phyloP scores from a whole-genome alignment of 2,113 vertebrate species.

The Sapayoa aenigma region DNA sequence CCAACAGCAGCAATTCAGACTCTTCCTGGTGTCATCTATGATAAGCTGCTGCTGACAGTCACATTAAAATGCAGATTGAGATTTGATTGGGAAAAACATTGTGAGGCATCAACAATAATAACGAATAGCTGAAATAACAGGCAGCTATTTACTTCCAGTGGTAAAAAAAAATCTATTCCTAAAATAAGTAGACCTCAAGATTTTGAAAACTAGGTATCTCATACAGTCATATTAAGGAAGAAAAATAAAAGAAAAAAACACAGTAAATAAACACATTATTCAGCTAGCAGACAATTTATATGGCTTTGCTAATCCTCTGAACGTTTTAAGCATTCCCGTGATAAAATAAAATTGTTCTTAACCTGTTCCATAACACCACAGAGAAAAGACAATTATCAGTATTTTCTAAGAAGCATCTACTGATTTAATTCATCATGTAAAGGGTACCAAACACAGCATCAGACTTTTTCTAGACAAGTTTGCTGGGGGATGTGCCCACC shows the following conservation, averaged over 20 bases:
- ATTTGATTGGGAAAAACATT: background rate
- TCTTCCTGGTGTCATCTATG: background rate
- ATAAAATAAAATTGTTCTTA: background rate
- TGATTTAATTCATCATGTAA: background rate
- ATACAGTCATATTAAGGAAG: background rate
- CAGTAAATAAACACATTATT: fast-evolving
- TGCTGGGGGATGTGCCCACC: background rate
- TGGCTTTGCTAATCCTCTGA: background rate
- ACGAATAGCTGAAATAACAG: background rate
- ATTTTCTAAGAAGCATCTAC: background rate
- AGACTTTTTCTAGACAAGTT: background rate
- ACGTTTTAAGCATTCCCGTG: background rate
- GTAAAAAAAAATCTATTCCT: background rate
- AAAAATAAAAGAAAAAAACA: background rate
- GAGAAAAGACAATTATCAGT: background rate
- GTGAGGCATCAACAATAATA: background rate
- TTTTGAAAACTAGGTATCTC: background rate
- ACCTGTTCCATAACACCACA: background rate
- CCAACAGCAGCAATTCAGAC: background rate
- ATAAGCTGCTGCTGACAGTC: background rate
- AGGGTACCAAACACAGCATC: background rate
- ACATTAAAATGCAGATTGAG: background rate
- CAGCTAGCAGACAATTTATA: background rate
- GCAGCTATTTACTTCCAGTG: background rate
- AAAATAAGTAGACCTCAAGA: background rate